A percentile compares a stretch with the other conserved stretches of the same genome.
These are phyloP conservation scores for Exephanes ischioxanthus DNA, from an alignment of 2,888 invertebrate species.

Conservation along the genomic window DNA sequence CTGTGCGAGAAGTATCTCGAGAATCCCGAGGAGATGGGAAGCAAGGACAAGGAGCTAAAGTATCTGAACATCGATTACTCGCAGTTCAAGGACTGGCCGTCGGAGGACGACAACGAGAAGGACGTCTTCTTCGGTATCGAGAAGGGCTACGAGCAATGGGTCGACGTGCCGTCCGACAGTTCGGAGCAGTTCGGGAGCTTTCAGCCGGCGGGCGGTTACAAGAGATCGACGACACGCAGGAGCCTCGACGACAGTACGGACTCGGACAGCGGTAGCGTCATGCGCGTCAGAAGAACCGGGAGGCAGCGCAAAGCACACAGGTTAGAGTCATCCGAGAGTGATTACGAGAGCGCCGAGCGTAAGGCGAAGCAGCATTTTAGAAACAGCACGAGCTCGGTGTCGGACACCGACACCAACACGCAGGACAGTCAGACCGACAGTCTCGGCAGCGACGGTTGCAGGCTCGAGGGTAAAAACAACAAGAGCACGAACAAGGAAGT, in stretches of 20 bases:
- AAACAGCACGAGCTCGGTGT: constrained; percentile 77
- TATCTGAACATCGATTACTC: constrained; percentile 91
- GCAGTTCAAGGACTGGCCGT: constrained; percentile 89
- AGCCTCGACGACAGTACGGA: constrained; percentile 81
- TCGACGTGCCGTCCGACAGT: constrained; percentile 79
- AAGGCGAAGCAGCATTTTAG: constrained; percentile 79
- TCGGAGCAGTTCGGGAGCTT: constrained; percentile 81
- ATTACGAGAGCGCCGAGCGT: constrained; percentile 81
- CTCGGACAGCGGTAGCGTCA: constrained; percentile 81
- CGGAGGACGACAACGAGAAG: constrained; percentile 86
- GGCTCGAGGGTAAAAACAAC: constrained; percentile 74
- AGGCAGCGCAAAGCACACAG: constrained; percentile 79
- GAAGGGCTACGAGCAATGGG: constrained; percentile 87
- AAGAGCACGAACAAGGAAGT: constrained; percentile 85
- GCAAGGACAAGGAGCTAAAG: constrained; percentile 90
- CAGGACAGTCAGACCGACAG: constrained; percentile 85
- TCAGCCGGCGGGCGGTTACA: constrained; percentile 79
- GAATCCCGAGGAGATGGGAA: constrained; percentile 87
- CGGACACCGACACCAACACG: constrained; percentile 85
- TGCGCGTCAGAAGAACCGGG: constrained; percentile 75
- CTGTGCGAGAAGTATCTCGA: constrained; percentile 87
- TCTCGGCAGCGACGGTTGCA: constrained; percentile 85
- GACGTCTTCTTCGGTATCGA: constrained; percentile 88
- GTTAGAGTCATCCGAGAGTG: constrained; percentile 83
- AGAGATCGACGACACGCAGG: constrained; percentile 77